phyloP scores from a whole-genome alignment of 2,888 invertebrate species.

The Stegophylla sp. region DNA sequence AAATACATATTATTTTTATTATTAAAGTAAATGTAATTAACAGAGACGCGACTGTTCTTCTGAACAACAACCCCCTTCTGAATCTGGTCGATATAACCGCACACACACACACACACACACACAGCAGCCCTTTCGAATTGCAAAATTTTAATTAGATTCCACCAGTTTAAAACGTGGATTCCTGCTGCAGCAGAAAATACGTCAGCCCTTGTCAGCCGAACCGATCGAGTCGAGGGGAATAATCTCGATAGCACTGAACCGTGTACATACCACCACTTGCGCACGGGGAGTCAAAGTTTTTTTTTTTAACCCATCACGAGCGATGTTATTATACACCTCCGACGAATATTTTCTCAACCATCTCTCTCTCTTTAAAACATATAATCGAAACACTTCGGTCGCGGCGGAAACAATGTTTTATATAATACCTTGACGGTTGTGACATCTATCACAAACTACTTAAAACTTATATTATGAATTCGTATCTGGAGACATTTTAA shows the following conservation, averaged over 20 bases:
- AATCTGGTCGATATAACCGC: conserved; percentile 39
- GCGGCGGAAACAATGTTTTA: neutral
- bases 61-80: conserved; percentile 33
- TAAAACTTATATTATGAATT: neutral
- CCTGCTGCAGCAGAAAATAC: conserved; percentile 22
- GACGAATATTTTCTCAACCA: conserved; percentile 17
- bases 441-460: neutral
- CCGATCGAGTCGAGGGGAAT: conserved; percentile 21
- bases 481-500: neutral
- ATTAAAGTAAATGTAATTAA: conserved; percentile 35
- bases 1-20: neutral
- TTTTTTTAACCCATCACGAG: conserved; percentile 18
- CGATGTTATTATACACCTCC: conserved; percentile 8
- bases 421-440: neutral
- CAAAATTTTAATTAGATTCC: conserved; percentile 56
- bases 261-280: too few relatives aligned
- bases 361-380: conserved; percentile 22
- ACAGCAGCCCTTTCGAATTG: conserved; percentile 17
- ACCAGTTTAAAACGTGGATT: conserved; percentile 43
- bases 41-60: conserved; percentile 20
- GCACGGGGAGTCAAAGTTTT: conserved; percentile 23
- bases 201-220: conserved; percentile 45
- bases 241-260: conserved; percentile 38
- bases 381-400: conserved; percentile 18
- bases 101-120: too few relatives aligned